These are phyloP conservation scores for Poecilus cupreus DNA, from an alignment of 2,888 invertebrate species.

Conservation along the genomic window DNA sequence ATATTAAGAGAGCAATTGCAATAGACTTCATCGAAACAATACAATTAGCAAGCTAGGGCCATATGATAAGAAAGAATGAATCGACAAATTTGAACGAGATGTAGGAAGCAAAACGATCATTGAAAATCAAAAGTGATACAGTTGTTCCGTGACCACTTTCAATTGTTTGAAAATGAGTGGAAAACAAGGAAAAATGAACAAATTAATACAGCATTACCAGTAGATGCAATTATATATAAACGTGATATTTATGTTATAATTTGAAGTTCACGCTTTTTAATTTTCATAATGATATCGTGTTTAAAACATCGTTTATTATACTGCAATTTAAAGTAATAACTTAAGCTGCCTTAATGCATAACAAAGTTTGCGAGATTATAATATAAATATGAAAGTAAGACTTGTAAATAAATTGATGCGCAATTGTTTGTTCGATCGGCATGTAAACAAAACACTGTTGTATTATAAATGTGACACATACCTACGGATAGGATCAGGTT, in stretches of 20 bases:
- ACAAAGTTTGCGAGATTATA: not conserved
- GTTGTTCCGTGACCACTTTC: too few species aligned
- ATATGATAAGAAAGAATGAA: too few species aligned
- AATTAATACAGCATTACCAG: not conserved
- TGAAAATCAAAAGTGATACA: too few species aligned
- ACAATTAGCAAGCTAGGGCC: too few species aligned
- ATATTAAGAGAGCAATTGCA: too few species aligned
- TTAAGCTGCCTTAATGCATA: not conserved
- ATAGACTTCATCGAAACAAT: too few species aligned
- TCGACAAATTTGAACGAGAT: too few species aligned
- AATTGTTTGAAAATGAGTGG: too few species aligned
- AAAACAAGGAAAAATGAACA: not conserved
- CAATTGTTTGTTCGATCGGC: not conserved
- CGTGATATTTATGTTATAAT: not conserved
- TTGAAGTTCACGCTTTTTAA: not conserved
- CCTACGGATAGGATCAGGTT: not conserved
- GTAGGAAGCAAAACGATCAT: too few species aligned
- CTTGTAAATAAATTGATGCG: too few species aligned
- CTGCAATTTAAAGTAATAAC: not conserved
- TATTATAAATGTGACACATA: not conserved
- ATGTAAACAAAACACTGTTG: not conserved
- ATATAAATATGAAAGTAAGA: too few species aligned
- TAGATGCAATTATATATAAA: not conserved
- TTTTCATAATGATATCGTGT: not conserved
- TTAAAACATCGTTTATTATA: not conserved